These are phyloP conservation scores for Orchestia grillus DNA, from an alignment of 1,140 invertebrate genomes.

Conservation along the genomic window DNA sequence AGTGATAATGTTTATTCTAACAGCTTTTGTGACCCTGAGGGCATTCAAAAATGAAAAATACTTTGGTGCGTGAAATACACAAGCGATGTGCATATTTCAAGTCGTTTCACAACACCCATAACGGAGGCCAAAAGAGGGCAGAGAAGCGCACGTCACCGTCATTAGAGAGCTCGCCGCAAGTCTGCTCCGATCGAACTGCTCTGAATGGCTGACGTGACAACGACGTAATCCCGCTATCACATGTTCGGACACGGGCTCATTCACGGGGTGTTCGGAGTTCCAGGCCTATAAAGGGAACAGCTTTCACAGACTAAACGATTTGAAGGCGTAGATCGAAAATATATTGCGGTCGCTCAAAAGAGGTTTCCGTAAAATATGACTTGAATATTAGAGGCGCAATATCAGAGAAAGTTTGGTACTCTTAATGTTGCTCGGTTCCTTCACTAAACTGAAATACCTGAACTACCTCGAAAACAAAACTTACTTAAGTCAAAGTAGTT, in stretches of 20 bases:
- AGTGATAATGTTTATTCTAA: background rate
- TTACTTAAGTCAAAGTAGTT: background rate
- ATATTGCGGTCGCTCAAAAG: background rate
- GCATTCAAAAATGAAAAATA: background rate
- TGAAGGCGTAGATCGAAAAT: background rate
- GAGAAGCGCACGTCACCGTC: background rate
- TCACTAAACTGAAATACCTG: background rate
- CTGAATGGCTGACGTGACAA: background rate
- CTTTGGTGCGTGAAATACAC: background rate
- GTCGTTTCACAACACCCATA: background rate
- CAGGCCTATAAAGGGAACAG: conserved; percentile 26
- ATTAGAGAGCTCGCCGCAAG: background rate
- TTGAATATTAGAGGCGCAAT: background rate
- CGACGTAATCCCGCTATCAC: conserved; percentile 40
- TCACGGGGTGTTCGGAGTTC: background rate
- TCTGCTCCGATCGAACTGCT: background rate
- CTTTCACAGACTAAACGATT: background rate
- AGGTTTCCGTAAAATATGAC: background rate
- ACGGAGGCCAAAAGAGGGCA: background rate
- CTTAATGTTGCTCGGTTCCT: background rate
- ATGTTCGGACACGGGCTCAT: conserved; percentile 24
- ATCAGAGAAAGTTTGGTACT: background rate
- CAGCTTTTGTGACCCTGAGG: background rate
- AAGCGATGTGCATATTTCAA: background rate
- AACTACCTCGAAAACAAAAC: background rate